Evolutionary conservation across 2,888 invertebrate species (phyloP).

Genomic region (Prenolepis imparis): DNA sequence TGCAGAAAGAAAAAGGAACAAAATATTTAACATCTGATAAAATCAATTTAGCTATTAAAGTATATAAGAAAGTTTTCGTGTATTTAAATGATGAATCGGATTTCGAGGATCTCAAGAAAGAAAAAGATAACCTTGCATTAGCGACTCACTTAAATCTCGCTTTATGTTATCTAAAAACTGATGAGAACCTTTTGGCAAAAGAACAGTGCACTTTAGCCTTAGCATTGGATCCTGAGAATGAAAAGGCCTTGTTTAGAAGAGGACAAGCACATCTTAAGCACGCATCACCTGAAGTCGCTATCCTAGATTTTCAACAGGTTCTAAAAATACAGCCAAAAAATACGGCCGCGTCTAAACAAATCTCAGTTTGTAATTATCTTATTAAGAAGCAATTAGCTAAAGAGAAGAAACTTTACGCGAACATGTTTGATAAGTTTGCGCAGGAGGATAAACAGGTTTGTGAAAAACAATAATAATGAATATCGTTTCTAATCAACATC

Average conservation of each 20-base stretch:
- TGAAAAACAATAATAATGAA: conserved; percentile 64
- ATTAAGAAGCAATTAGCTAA: conserved; percentile 92
- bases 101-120: conserved; percentile 82
- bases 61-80: conserved; percentile 93
- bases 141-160: conserved; percentile 94
- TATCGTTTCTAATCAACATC: conserved; percentile 7
- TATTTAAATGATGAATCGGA: conserved; percentile 87
- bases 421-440: conserved; percentile 98
- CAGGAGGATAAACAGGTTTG: conserved; percentile 90
- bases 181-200: conserved; percentile 91
- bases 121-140: conserved; percentile 88
- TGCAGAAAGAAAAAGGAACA: conserved; percentile 96
- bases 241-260: conserved; percentile 96
- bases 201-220: conserved; percentile 93
- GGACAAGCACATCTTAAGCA: conserved; percentile 93
- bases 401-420: conserved; percentile 95
- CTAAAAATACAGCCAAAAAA: conserved; percentile 94
- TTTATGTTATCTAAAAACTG: conserved; percentile 92
- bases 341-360: conserved; percentile 94
- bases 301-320: conserved; percentile 92
- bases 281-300: conserved; percentile 93
- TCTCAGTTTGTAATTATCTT: conserved; percentile 90
- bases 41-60: conserved; percentile 92
- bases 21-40: conserved; percentile 94
- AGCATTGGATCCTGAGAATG: conserved; percentile 91